Evolutionary conservation across 2,888 invertebrate genomes (phyloP).

Genomic region (Heliconius aoede): DNA sequence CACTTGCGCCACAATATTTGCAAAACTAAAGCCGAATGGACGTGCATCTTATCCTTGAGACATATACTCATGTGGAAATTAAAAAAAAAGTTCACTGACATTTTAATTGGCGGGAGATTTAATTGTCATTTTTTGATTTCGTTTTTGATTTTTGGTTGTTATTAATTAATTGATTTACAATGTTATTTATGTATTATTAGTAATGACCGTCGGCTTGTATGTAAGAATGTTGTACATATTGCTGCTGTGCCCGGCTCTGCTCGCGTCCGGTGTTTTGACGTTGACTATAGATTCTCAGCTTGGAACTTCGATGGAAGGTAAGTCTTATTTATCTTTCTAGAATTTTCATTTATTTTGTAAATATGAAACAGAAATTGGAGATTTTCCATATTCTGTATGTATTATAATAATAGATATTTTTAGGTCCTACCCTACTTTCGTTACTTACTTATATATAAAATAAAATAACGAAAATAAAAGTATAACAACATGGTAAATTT

Average conservation of each 20-base stretch:
- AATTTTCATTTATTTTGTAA: too few species aligned
- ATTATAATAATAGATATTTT: too few species aligned
- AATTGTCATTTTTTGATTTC: conserved; percentile 34
- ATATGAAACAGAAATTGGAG: too few species aligned
- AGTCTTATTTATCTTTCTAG: conserved; percentile 44
- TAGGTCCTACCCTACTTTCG: too few species aligned
- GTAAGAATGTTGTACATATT: conserved; percentile 70
- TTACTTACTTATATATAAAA: too few species aligned
- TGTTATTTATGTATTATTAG: conserved; percentile 30
- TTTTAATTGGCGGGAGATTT: conserved; percentile 51
- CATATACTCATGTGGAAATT: background rate
- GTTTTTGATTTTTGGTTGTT: conserved; percentile 33
- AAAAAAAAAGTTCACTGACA: conserved; percentile 51
- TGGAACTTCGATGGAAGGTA: conserved; percentile 79
- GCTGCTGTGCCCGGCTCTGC: conserved; percentile 70
- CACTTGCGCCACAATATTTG: conserved; percentile 75
- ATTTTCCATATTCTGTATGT: too few species aligned
- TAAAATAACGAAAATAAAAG: too few species aligned
- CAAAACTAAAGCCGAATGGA: conserved; percentile 68
- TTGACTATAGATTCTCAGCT: conserved; percentile 76
- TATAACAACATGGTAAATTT: too few species aligned
- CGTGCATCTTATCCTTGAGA: conserved; percentile 61
- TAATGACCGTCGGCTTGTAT: conserved; percentile 52
- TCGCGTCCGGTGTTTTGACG: conserved; percentile 71
- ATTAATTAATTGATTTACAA: conserved; percentile 38